phyloP scores from a whole-genome alignment of 1,140 invertebrate genomes.

The Drosophila navojoa region DNA sequence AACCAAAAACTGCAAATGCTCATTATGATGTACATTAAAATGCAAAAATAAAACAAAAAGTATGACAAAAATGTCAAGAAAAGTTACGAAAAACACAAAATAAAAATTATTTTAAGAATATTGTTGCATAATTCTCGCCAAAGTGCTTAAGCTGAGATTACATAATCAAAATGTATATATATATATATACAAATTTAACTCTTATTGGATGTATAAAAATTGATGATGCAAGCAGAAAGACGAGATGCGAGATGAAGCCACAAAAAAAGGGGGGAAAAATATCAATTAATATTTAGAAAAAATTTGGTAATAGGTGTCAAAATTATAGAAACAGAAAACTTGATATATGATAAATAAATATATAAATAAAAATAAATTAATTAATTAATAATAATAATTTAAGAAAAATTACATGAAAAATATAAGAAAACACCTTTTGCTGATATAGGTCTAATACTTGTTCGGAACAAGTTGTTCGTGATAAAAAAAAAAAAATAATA shows the following conservation, averaged over 20 bases:
- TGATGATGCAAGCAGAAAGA: slow-evolving; percentile 12
- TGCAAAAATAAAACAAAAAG: not conserved
- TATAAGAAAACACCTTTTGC: not conserved
- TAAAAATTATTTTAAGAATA: slow-evolving; percentile 28
- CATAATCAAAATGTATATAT: not conserved
- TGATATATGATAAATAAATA: too few relatives aligned
- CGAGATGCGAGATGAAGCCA: not conserved
- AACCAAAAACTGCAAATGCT: slow-evolving; percentile 26
- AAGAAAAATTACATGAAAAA: not conserved
- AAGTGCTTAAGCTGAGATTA: not conserved
- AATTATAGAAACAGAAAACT: not conserved
- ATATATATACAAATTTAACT: too few relatives aligned
- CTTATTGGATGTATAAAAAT: not conserved
- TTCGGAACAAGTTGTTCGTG: too few relatives aligned
- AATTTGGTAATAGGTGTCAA: not conserved
- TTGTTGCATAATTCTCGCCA: slow-evolving; percentile 3
- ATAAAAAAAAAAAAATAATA: too few relatives aligned
- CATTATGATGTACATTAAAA: slow-evolving; percentile 12
- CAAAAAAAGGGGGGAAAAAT: not conserved
- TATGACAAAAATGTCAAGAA: too few relatives aligned
- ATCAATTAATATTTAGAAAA: not conserved
- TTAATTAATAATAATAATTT: too few relatives aligned
- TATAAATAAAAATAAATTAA: too few relatives aligned
- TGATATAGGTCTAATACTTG: too few relatives aligned
- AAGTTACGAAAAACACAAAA: not conserved